A percentile compares a stretch with the other conserved stretches of the same genome.
These are phyloP conservation scores for Pinna nobilis DNA, from an alignment of 1,140 invertebrate genomes.

Conservation along the genomic window DNA sequence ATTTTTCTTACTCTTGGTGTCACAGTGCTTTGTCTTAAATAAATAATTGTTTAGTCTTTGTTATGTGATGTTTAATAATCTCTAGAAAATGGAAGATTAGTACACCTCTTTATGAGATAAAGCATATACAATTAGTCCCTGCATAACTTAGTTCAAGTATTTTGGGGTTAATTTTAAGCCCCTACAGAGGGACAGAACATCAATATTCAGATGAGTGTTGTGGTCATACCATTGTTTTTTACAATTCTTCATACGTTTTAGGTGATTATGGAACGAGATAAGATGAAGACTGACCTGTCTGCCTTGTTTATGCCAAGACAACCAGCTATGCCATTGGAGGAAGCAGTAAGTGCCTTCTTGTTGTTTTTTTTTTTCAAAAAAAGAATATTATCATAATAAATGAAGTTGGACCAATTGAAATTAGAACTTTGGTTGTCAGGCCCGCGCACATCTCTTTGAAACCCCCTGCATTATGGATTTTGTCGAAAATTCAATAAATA, in stretches of 20 bases:
- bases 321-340: constrained; percentile 87
- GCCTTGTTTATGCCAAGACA: constrained; percentile 97
- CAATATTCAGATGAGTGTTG: background rate
- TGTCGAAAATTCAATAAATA: no score
- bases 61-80: no score
- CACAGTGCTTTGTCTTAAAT: no score
- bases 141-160: no score
- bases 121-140: background rate
- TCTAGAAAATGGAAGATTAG: no score
- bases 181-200: background rate
- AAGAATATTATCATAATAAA: background rate
- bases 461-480: no score
- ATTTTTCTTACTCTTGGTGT: no score
- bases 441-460: no score
- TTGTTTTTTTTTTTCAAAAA: background rate
- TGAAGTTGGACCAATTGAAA: no score
- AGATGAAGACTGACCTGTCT: constrained; percentile 89
- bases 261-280: constrained; percentile 76
- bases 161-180: no score
- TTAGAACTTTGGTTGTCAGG: no score
- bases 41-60: no score
- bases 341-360: constrained; percentile 82
- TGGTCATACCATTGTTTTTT: background rate
- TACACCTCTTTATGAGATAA: background rate
- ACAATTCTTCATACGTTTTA: constrained; percentile 42